Evolutionary conservation across 2,113 vertebrate species (phyloP), one percentile per base, ranked within the genome.

Genomic region (Pygathrix nemaeus): DNA sequence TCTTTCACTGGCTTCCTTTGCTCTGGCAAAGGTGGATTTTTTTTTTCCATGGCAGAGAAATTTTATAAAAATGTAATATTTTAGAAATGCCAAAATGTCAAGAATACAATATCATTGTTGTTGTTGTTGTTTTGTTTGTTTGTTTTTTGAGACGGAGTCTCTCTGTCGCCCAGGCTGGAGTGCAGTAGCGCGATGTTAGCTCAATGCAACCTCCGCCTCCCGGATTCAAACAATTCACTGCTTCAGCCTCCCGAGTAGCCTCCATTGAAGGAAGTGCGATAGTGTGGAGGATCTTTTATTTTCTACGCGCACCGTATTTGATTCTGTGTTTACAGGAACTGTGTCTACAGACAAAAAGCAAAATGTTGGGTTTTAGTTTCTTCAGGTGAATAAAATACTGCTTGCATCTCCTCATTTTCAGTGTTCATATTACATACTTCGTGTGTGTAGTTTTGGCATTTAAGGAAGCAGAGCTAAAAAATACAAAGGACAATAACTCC

Each of bases 1-100:
- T 78, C 21, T 57, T 92, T 96, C 75, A 87, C 57, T 75, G 81
- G 12, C 52, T 92, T 92, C 43, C 81, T 96, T 97, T 86, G 70
- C 64, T 92, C 20, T 93, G 73, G 57, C 21, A 93, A 76, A 90
- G 87, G 55, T 89, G 27, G 14, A 66, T 59, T 75, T 61, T 96
- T 82, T 82, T 17, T n/a, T 48, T 66, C 55, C 17, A 38, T 43
- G 16, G 72, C 17, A 88, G 64, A 94, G 43, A 84, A 66, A 86
- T 66, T 91, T 72, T 95, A 70, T 85, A 57, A 84, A 81, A 72
- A 68, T 82, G 4, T 27, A 87, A 13, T 84, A 43, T 84, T 80
- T 81, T 32, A 3, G 64, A 78, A 80, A 32, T 48, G 79, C 27
- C 57, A 48, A 12, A n/a, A 88, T 82, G 55, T 76, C 25, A 70